These are phyloP conservation scores for Apocrypta bakeri DNA, from an alignment of 1,140 invertebrate species.

Conservation along the genomic window DNA sequence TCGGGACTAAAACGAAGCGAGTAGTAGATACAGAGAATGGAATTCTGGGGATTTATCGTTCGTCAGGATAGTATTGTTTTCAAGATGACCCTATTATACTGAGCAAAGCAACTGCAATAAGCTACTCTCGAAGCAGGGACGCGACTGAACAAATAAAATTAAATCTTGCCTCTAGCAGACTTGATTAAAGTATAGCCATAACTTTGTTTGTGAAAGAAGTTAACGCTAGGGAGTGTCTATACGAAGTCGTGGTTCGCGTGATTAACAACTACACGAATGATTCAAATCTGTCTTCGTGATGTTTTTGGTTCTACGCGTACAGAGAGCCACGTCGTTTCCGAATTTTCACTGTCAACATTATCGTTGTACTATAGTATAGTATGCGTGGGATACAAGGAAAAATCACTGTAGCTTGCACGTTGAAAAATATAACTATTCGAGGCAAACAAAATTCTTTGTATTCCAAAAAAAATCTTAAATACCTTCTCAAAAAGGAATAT, in stretches of 20 bases:
- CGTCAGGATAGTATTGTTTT: constrained; percentile 38
- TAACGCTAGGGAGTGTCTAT: background rate
- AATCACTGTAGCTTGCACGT: too few species aligned
- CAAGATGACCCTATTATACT: constrained; percentile 29
- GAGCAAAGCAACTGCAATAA: constrained; percentile 17
- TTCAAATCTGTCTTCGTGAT: background rate
- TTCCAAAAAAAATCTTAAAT: too few species aligned
- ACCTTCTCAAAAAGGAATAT: too few species aligned
- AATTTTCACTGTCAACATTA: too few species aligned
- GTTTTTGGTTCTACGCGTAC: too few species aligned
- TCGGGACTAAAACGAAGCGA: background rate
- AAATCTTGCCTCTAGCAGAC: background rate
- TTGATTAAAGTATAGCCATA: background rate
- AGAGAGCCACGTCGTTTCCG: too few species aligned
- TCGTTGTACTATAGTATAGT: too few species aligned
- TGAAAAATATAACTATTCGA: too few species aligned
- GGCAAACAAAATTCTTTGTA: too few species aligned
- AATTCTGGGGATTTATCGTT: constrained; percentile 33
- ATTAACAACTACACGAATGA: background rate
- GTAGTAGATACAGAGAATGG: background rate
- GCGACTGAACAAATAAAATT: constrained; percentile 2
- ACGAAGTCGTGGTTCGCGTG: background rate
- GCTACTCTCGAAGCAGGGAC: background rate
- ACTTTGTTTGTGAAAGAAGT: background rate
- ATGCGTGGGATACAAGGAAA: too few species aligned